Base-by-base conservation (phyloP, 2,113 vertebrate species). In the Halcyon senegalensis region DNA sequence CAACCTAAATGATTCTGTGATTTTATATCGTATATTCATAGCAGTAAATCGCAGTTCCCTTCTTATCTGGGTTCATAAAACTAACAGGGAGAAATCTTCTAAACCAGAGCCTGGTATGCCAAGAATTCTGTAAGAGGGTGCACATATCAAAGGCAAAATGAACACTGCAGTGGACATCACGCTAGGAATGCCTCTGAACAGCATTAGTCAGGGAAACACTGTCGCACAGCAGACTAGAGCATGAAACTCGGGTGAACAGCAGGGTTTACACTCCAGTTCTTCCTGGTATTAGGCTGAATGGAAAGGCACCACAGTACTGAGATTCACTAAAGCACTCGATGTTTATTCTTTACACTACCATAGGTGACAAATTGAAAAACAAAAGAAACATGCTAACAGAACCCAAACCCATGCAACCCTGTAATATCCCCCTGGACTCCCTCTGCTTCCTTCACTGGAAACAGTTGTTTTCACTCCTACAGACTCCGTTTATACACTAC, bases 111-210 rank as follows among this genome's bases (percentile, higher is more conserved):
- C 48, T 80, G 48, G 48, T 64, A 88, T 33, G 67, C 33, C 21
- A 88, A 73, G 43, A 83, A 89, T 83, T 95, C 89, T 92, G 6
- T 73, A 68, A 73, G 44, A 90, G 19, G 4, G 33, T 68, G 25
- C 66, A 86, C 56, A 76, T 39, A 79, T 44, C 39, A 83, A 85
- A 37, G 28, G 53, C 72, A 93, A 89, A 88, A 93, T 19, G 58
- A 93, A 89, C 39, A 56, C 35, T 77, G 39, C 48, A 90, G 67
- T 43, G 35, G 39, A 48, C 63, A 76, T 76, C 58, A 72, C 58
- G 64, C 16, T n/a, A 78, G 66, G 73, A 93, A 92, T 83, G 79
- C 56, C 53, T 92, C 75, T 88, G 48, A 92, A 46, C 72, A 94
- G 63, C 62, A 64, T 48, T 46, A 90, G 33, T n/a, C 35, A 76